Evolutionary conservation across 1,140 invertebrate genomes (phyloP).

Genomic region (Eupristina koningsbergeri): DNA sequence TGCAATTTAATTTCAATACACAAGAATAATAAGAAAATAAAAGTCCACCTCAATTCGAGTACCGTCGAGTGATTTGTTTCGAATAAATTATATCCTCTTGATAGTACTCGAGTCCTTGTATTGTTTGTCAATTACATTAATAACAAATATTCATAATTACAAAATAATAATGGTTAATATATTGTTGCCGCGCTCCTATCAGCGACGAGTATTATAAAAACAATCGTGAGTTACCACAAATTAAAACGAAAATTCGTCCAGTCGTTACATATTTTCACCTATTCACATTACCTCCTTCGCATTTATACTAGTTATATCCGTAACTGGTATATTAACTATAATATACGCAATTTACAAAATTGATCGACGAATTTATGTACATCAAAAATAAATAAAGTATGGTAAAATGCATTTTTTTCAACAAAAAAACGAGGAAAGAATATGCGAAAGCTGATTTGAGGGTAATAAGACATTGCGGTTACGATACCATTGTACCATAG

Average conservation of each 20-base stretch:
- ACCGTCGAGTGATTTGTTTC: slow-evolving; percentile 23
- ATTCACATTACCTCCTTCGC: slow-evolving; percentile 29
- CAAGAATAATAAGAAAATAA: not conserved
- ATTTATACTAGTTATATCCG: not conserved
- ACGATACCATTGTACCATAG: slow-evolving; percentile 69
- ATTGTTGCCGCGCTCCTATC: slow-evolving; percentile 36
- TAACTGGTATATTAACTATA: slow-evolving; percentile 19
- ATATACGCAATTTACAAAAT: slow-evolving; percentile 22
- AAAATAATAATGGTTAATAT: not conserved
- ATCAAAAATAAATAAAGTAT: slow-evolving; percentile 27
- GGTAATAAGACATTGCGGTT: slow-evolving; percentile 69
- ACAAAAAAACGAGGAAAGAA: slow-evolving; percentile 29
- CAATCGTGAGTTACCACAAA: not conserved
- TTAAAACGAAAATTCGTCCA: slow-evolving; percentile 46
- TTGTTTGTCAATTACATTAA: slow-evolving; percentile 20
- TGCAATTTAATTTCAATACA: slow-evolving; percentile 26
- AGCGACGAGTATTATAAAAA: slow-evolving; percentile 38
- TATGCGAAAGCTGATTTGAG: slow-evolving; percentile 46
- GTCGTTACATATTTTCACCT: slow-evolving; percentile 31
- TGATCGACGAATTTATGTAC: slow-evolving; percentile 41
- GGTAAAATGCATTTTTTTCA: slow-evolving; percentile 17
- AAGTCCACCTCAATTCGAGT: not conserved
- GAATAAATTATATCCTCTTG: slow-evolving; percentile 18
- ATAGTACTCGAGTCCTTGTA: not conserved
- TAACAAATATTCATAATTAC: slow-evolving; percentile 23